phyloP scores from a whole-genome alignment of 2,113 vertebrate genomes.

The Solea solea region DNA sequence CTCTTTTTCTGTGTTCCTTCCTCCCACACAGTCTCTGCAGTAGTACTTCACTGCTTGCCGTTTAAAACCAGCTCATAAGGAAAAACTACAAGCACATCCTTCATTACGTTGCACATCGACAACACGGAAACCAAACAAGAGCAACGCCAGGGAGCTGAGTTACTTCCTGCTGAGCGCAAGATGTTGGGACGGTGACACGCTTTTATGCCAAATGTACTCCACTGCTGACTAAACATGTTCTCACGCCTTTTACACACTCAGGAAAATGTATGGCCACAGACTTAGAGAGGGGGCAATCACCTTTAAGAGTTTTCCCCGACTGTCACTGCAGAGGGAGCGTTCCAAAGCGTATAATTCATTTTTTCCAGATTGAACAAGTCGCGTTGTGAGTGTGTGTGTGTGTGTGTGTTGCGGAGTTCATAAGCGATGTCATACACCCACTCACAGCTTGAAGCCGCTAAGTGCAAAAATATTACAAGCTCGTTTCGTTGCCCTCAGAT shows the following conservation, averaged over 20 bases:
- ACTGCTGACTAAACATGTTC: slow-evolving; percentile 63
- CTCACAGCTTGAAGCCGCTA: too few relatives aligned
- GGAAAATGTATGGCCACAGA: slow-evolving; percentile 38
- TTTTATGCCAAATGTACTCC: slow-evolving; percentile 65
- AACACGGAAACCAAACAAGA: slow-evolving; percentile 54
- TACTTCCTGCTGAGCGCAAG: slow-evolving; percentile 72
- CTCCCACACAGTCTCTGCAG: slow-evolving; percentile 56
- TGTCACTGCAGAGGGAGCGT: slow-evolving; percentile 40
- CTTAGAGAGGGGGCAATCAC: slow-evolving; percentile 30
- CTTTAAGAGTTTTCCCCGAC: slow-evolving; percentile 38
- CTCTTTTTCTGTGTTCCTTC: slow-evolving; percentile 2
- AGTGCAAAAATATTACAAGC: too few relatives aligned
- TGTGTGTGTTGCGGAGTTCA: too few relatives aligned
- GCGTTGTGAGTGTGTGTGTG: too few relatives aligned
- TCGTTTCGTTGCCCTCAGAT: too few relatives aligned
- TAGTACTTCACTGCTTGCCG: slow-evolving; percentile 35
- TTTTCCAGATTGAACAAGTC: slow-evolving; percentile 52
- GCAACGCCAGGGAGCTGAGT: slow-evolving; percentile 60
- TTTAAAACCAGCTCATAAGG: slow-evolving; percentile 49
- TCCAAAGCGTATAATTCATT: slow-evolving; percentile 42
- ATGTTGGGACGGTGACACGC: slow-evolving; percentile 69
- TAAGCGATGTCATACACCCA: too few relatives aligned
- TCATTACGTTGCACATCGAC: slow-evolving; percentile 49
- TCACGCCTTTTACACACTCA: slow-evolving; percentile 34
- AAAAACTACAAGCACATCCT: slow-evolving; percentile 52